phyloP scores from a whole-genome alignment of 2,113 vertebrate genomes.

The Aepyceros melampus region DNA sequence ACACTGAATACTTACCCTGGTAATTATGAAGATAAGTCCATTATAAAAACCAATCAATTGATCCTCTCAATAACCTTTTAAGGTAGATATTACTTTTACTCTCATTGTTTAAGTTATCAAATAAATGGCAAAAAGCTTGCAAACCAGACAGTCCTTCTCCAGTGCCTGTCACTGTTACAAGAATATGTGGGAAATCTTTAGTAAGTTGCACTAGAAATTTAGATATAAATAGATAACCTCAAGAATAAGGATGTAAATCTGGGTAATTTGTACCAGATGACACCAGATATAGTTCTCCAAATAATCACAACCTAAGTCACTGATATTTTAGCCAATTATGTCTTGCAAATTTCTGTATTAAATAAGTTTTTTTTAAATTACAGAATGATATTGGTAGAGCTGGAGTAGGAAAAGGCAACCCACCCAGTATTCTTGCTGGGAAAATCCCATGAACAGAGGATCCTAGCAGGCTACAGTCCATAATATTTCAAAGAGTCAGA shows the following conservation, averaged over 20 bases:
- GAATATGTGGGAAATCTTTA: background rate
- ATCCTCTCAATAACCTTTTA: background rate
- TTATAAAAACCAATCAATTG: background rate
- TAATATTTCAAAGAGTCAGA: background rate
- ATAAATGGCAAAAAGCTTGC: background rate
- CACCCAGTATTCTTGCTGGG: background rate
- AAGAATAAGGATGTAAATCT: background rate
- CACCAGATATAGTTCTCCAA: background rate
- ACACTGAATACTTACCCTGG: background rate
- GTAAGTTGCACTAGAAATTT: background rate
- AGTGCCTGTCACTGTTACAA: background rate
- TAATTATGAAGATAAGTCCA: background rate
- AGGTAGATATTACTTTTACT: background rate
- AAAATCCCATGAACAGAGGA: background rate
- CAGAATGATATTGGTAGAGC: background rate
- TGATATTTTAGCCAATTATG: background rate
- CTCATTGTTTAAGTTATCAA: background rate
- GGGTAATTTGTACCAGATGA: background rate
- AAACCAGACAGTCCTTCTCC: background rate
- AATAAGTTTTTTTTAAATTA: background rate
- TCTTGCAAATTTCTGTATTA: background rate
- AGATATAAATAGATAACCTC: background rate
- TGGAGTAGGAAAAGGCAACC: background rate
- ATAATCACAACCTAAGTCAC: background rate
- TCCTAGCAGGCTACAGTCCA: background rate